Evolutionary conservation across 1,140 invertebrate genomes (phyloP), one percentile per base, ranked within the genome.

Genomic region (Homarus americanus): DNA sequence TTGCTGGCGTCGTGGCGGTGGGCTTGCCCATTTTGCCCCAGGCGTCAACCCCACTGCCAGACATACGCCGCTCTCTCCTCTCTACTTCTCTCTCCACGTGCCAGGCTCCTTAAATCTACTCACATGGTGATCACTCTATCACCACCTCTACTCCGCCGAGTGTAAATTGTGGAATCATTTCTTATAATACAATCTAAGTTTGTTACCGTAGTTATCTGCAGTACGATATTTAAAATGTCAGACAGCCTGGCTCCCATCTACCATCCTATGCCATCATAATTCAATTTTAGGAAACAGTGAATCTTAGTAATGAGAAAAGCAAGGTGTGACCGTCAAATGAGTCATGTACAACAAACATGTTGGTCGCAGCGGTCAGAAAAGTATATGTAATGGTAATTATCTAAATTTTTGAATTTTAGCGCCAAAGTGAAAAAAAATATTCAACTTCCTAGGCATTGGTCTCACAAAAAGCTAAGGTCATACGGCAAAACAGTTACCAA

Each of bases 11-110:
- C 49, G 63, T 38, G 87, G 87, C 40, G 41, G 78, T 76, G 87
- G 87, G 87, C 87, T 90, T 90, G 87, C 87, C 87, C 87, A 90
- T 90, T 90, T 90, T 75, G 87, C 87, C 87, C 80, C 63, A 75
- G 87, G 87, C 80, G 58, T n/a, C 15, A 63, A 32, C 87, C 38
- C 40, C 72, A 12, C 87, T 90, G 87, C 87, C 87, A 90, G 87
- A 44, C 87, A 53, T 49, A n/a, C 49, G 40, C 12, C 40, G n/a
- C 72, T 40, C 32, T n/a, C 28, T 34, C 28, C 34, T 36, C 82
- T 12, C 34, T n/a, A n/a, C 63, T 63, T 32, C 36, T 10, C 32
- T n/a, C 3, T 20, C 2, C 82, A 34, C n/a, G n/a, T n/a, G n/a
- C n/a, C n/a, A n/a, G n/a, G n/a, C n/a, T n/a, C n/a, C n/a, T n/a